These are phyloP conservation scores for Chironomus striatipennis DNA, from an alignment of 1,140 invertebrate genomes.

Conservation along the genomic window DNA sequence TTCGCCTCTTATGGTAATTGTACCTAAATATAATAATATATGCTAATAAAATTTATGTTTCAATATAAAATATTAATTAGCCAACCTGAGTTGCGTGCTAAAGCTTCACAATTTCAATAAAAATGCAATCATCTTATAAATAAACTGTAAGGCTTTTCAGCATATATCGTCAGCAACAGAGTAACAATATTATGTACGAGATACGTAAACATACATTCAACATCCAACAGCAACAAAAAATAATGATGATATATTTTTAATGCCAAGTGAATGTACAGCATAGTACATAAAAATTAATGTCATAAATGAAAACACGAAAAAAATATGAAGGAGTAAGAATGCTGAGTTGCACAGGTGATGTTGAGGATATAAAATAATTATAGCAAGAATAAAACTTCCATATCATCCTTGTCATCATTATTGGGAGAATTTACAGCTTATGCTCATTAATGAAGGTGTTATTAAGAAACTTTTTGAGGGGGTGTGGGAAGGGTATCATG, in stretches of 20 bases:
- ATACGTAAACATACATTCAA: too few species aligned
- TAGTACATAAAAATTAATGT: not conserved
- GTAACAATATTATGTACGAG: not conserved
- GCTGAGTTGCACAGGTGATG: not conserved
- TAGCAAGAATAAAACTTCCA: not conserved
- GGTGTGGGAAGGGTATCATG: too few species aligned
- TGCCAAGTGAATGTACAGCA: not conserved
- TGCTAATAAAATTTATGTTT: not conserved
- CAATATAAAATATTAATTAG: not conserved
- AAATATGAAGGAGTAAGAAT: not conserved
- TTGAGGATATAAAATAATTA: not conserved
- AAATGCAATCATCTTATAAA: not conserved
- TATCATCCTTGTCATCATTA: not conserved
- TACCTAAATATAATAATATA: not conserved
- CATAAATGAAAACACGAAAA: not conserved
- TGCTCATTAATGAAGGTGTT: not conserved
- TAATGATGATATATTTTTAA: not conserved
- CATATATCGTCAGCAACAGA: not conserved
- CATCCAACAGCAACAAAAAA: not conserved
- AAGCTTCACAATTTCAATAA: not conserved
- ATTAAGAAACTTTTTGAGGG: not conserved
- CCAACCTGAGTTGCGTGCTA: not conserved
- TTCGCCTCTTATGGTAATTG: not conserved
- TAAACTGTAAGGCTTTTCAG: not conserved
- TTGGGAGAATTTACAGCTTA: not conserved